Conservation (phyloP, 2,797 vertebrate species). For the Rhadinocentrus ornatus region DNA sequence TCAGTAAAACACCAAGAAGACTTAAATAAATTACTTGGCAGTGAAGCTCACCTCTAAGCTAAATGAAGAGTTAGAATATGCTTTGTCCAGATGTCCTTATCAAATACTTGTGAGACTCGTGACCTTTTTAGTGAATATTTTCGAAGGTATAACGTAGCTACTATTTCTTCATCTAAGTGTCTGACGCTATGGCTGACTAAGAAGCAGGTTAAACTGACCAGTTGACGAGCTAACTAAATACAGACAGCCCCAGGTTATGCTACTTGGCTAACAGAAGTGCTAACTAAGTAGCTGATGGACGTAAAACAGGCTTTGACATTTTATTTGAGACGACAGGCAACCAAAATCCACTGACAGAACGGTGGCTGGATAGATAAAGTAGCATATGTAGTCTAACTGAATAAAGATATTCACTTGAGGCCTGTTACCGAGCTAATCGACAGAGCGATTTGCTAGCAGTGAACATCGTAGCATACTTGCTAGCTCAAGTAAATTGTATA, state of each 20-base stretch:
- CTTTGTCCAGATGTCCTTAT: not conserved
- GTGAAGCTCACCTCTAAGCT: not conserved
- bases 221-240: slow-evolving; percentile 22
- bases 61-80: not conserved
- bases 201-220: slow-evolving; percentile 36
- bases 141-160: not conserved
- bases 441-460: slow-evolving; percentile 58
- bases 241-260: slow-evolving; percentile 30
- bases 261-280: slow-evolving; percentile 48
- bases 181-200: slow-evolving; percentile 15
- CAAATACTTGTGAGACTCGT: no score
- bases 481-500: slow-evolving; percentile 57
- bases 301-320: not conserved
- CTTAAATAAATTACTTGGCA: not conserved
- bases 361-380: not conserved
- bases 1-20: not conserved
- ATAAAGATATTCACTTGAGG: slow-evolving; percentile 39
- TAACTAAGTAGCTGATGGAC: slow-evolving; percentile 19
- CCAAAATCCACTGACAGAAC: not conserved
- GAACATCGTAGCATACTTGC: slow-evolving; percentile 55
- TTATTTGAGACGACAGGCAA: accelerated
- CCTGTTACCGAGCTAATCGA: slow-evolving; percentile 61
- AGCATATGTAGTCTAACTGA: not conserved
- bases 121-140: not conserved
- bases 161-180: not conserved